A percentile compares a stretch with the other conserved stretches of the same genome.
Evolutionary conservation across 1,140 invertebrate genomes (phyloP).

Genomic region (Heliconius eleuchia): DNA sequence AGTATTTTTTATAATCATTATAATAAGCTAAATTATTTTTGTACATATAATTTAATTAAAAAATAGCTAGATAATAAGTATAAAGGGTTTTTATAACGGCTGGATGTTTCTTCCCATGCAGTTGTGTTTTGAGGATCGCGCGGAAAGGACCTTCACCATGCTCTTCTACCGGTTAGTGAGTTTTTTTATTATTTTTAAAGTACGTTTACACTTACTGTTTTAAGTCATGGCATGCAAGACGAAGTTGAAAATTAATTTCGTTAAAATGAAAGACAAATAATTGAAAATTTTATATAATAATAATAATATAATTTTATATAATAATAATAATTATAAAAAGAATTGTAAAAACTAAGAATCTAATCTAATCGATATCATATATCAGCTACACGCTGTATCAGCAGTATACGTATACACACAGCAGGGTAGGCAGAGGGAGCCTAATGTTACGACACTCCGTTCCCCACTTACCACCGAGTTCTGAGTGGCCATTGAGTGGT

Average conservation of each 20-base stretch:
- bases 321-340: too few species aligned
- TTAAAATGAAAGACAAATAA: neutral
- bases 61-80: constrained; percentile 1
- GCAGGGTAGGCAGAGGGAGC: too few species aligned
- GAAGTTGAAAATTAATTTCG: neutral
- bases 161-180: constrained; percentile 57
- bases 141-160: constrained; percentile 48
- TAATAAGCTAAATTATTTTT: constrained; percentile 5
- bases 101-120: constrained; percentile 43
- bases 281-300: neutral
- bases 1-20: neutral
- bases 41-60: constrained; percentile 34
- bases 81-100: constrained; percentile 56
- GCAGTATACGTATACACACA: too few species aligned
- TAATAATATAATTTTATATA: too few species aligned
- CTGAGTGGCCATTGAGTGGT: too few species aligned
- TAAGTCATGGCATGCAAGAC: neutral
- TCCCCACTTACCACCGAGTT: too few species aligned
- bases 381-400: too few species aligned
- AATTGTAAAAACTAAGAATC: too few species aligned
- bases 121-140: constrained; percentile 46
- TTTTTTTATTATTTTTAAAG: constrained; percentile 39
- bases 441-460: too few species aligned
- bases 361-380: too few species aligned
- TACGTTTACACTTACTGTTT: neutral